A percentile compares a stretch with the other conserved stretches of the same genome.
Conservation (phyloP, 2,888 invertebrate genomes). For the Leucophora obtusa region DNA sequence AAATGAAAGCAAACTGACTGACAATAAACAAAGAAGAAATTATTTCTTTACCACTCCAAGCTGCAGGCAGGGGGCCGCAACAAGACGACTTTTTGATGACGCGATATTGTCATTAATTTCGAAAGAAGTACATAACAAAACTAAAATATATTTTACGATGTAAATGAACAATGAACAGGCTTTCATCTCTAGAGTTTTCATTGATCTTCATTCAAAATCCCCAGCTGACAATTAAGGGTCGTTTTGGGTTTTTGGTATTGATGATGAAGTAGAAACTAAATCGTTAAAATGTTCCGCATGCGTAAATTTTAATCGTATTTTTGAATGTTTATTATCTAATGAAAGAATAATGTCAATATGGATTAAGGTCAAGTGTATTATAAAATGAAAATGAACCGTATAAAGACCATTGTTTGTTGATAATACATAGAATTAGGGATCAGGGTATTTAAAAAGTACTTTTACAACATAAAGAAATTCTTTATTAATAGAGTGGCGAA, state of each 20-base stretch:
- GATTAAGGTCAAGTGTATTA: slow-evolving; percentile 60
- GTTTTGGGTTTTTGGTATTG: slow-evolving; percentile 17
- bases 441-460: slow-evolving; percentile 26
- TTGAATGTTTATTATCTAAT: slow-evolving; percentile 41
- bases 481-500: slow-evolving; percentile 26
- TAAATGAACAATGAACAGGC: slow-evolving; percentile 1
- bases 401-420: slow-evolving; percentile 25
- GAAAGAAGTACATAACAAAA: slow-evolving; percentile 9
- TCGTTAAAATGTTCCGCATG: slow-evolving; percentile 62
- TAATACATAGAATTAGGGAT: slow-evolving; percentile 43
- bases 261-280: slow-evolving; percentile 37
- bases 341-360: slow-evolving; percentile 41
- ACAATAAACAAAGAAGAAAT: slow-evolving; percentile 10
- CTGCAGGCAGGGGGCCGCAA: background rate
- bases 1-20: slow-evolving; percentile 8
- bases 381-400: background rate
- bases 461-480: slow-evolving; percentile 29
- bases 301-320: slow-evolving; percentile 54
- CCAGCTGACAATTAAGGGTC: slow-evolving; percentile 28
- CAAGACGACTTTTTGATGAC: slow-evolving; percentile 17
- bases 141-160: background rate
- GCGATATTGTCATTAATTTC: slow-evolving; percentile 32
- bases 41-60: slow-evolving; percentile 4
- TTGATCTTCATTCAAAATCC: slow-evolving; percentile 46
- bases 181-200: slow-evolving; percentile 4